Base-by-base conservation (phyloP, 2,113 vertebrate genomes). In the Varanus salvator region DNA sequence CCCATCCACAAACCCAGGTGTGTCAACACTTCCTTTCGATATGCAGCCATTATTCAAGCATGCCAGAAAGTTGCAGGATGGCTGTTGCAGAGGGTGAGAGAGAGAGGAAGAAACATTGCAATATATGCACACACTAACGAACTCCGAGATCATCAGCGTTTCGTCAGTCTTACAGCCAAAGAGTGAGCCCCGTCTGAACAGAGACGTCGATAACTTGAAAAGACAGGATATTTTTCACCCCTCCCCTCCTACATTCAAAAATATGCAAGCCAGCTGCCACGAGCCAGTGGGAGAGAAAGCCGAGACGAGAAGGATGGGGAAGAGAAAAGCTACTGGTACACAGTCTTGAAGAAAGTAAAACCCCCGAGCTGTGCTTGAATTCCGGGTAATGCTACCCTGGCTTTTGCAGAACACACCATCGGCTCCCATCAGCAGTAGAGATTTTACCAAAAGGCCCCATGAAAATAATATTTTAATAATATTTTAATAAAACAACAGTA, bases 1-100 rank as follows among this genome's bases (percentile, higher is more conserved):
- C 91, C 88, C 71, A n/a, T 29, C 25, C 34, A 83, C 93, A 90
- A 95, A 89, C 90, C 87, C 94, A 96, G 92, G 93, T 95, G 96
- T 92, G 94, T 93, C 94, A 95, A 89, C 87, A 93, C 93, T 23
- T 76, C 91, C 87, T 93, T 93, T 95, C 89, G 87, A 68, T 82
- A 94, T 92, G 88, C 87, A 84, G 60, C 83, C 8, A 0, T 34
- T 81, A 60, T 81, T 93, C 94, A 93, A 91, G 91, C 4, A 44
- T 92, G 87, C 80, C 90, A 94, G 93, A 94, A 94, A 96, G 93
- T 89, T 74, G 27, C 92, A 86, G 60, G 80, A 85, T 64, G 60
- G 60, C 17, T 64, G 60, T 60, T 80, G 85, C 0, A 71, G 48
- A 23, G 25, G 82, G 84, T 75, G 74, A 0, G 71, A 86, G 93